Evolutionary conservation across 2,113 vertebrate species (phyloP).

Genomic region (Esox niger): DNA sequence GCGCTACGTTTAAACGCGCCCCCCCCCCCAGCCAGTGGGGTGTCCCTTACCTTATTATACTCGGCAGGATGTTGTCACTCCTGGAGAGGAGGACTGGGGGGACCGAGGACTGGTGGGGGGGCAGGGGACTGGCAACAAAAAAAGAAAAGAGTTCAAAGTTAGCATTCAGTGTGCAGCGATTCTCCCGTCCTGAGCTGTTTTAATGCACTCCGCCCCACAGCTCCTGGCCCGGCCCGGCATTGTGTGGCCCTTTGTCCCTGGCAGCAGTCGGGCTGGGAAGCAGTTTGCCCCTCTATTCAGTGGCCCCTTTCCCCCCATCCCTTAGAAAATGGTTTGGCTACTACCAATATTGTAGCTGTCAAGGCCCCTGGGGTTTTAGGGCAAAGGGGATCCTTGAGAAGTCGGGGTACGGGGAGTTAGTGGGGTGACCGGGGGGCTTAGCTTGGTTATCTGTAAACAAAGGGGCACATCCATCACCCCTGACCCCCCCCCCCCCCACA

Average conservation of each 20-base stretch:
- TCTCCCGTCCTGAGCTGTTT: constrained; percentile 42
- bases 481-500: constrained; percentile 18
- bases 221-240: constrained; percentile 28
- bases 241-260: constrained; percentile 42
- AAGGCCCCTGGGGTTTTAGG: constrained; percentile 48
- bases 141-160: constrained; percentile 41
- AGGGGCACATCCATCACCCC: constrained; percentile 47
- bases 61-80: constrained; percentile 41
- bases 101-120: not conserved
- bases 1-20: constrained; percentile 22
- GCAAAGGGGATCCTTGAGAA: constrained; percentile 35
- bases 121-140: constrained; percentile 29
- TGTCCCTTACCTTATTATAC: constrained; percentile 36
- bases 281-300: constrained; percentile 49
- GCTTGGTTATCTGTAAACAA: constrained; percentile 51
- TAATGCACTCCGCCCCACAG: constrained; percentile 42
- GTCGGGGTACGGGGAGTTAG: constrained; percentile 19
- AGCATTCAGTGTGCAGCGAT: constrained; percentile 24
- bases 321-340: constrained; percentile 51
- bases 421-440: constrained; percentile 31
- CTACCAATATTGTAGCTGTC: constrained; percentile 61
- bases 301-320: not conserved
- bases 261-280: constrained; percentile 43
- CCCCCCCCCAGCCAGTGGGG: constrained; percentile 36
- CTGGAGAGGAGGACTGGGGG: constrained; percentile 16